phyloP scores from a whole-genome alignment of 53 echinoderm and acorn worm genomes.

The Actinopyga echinites region DNA sequence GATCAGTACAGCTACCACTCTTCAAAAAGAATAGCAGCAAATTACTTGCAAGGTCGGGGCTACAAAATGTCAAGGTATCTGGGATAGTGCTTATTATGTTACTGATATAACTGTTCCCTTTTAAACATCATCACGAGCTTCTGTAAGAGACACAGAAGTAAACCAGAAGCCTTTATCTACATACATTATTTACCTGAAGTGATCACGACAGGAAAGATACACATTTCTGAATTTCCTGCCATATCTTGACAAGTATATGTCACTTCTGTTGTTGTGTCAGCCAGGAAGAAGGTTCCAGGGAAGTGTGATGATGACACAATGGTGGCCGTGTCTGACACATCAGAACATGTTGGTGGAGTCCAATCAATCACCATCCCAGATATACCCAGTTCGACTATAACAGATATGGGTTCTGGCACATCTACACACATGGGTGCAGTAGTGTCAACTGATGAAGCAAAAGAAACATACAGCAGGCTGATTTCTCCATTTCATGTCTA shows the following conservation, averaged over 20 bases:
- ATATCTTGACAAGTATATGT: conserved; percentile 43
- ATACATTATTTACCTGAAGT: conserved; percentile 38
- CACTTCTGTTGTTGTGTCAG: conserved; percentile 34
- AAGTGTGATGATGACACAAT: conserved; percentile 27
- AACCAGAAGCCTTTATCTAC: too few relatives aligned
- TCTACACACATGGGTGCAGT: neutral
- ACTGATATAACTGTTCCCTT: too few relatives aligned
- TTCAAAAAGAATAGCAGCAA: too few relatives aligned
- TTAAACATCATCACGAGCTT: too few relatives aligned
- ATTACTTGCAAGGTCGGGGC: too few relatives aligned
- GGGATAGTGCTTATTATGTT: too few relatives aligned
- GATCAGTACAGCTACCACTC: too few relatives aligned
- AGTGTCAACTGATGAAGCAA: conserved; percentile 11
- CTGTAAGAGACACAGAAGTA: too few relatives aligned
- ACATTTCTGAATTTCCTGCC: conserved; percentile 31
- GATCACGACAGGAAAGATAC: conserved; percentile 63
- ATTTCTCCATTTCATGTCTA: too few relatives aligned
- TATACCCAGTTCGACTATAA: conserved; percentile 51
- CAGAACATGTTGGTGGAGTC: conserved; percentile 59
- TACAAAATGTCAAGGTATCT: too few relatives aligned
- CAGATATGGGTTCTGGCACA: neutral
- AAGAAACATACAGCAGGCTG: too few relatives aligned
- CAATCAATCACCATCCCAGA: conserved; percentile 38
- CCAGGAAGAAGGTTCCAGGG: conserved; percentile 47
- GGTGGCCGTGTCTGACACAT: conserved; percentile 52